Evolutionary conservation across 1,140 invertebrate species (phyloP), one percentile per base, ranked within the genome.

Genomic region (Eriosoma lanigerum): DNA sequence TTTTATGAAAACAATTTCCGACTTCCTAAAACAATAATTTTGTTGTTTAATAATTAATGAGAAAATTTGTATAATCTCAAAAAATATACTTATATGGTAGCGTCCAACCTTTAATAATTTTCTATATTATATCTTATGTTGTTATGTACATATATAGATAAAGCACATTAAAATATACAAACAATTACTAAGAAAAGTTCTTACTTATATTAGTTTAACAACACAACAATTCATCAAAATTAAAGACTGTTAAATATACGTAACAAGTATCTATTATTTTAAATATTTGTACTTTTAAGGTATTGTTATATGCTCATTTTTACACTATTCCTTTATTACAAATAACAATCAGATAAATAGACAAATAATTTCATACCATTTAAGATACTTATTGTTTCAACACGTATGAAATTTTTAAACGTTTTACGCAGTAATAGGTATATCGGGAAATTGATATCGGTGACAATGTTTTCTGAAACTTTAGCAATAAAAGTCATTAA

Each of bases 331-430:
- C 13, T 19, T 50, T 50, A 70, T 70, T 24, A 70, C 2, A 26
- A 24, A 26, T 29, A 52, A 50, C 68, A 50, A 72, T 29, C 29
- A 50, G 3, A 50, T 50, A 70, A 72, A 52, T 29, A 29, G 52
- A 50, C 17, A 15, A 62, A 26, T 9, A 38, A 72, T 68, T 68
- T 68, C 44, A 52, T 29, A 72, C 15, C 24, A 72, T 52, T 70
- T 50, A 46, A 46, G 19, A 32, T 46, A 24, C 38, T 50, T 50
- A 50, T 72, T 72, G 68, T 72, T 52, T 29, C n/a, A 72, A 52
- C 24, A 50, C 68, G 68, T 72, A n/a, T 29, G 68, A 13, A 1
- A 29, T 26, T 50, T 52, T 50, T 29, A 24, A 52, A 72, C 10
- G 26, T 24, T 24, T 19, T 68, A 52, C 56, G 52, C 52, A 9